Conservation (phyloP, 2,888 invertebrate genomes). For the Pristionchus exspectatus region DNA sequence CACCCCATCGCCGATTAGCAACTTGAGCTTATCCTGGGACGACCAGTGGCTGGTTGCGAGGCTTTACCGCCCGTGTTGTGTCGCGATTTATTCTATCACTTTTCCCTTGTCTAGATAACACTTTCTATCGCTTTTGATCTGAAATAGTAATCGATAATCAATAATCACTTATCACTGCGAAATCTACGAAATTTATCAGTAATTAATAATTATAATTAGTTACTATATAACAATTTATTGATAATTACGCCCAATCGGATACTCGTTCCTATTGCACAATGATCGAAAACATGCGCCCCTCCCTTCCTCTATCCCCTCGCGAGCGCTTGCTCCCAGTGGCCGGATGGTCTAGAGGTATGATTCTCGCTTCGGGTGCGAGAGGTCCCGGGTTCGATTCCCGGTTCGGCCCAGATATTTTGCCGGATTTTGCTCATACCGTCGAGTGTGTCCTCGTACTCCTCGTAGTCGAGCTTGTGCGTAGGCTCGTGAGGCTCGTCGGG, state of each 20-base stretch:
- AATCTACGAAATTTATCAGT: too few relatives aligned
- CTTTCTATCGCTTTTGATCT: too few relatives aligned
- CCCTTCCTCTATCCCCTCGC: neutral
- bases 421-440: slow-evolving; percentile 11
- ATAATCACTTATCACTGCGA: too few relatives aligned
- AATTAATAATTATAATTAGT: too few relatives aligned
- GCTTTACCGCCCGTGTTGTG: too few relatives aligned
- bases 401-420: slow-evolving; percentile 69
- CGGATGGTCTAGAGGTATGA: slow-evolving; percentile 77
- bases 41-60: too few relatives aligned
- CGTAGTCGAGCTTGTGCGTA: slow-evolving; percentile 41
- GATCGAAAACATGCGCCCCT: neutral
- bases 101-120: too few relatives aligned
- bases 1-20: too few relatives aligned
- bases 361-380: slow-evolving; percentile 79
- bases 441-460: slow-evolving; percentile 20
- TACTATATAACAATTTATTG: too few relatives aligned
- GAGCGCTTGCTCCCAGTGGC: slow-evolving; percentile 55
- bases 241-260: neutral
- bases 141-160: too few relatives aligned
- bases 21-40: too few relatives aligned
- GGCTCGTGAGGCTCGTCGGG: neutral
- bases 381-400: slow-evolving; percentile 78
- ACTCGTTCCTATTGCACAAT: slow-evolving; percentile 2
- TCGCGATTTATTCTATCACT: too few relatives aligned